phyloP scores from a whole-genome alignment of 2,888 invertebrate species.

The Stomorhina lunata region DNA sequence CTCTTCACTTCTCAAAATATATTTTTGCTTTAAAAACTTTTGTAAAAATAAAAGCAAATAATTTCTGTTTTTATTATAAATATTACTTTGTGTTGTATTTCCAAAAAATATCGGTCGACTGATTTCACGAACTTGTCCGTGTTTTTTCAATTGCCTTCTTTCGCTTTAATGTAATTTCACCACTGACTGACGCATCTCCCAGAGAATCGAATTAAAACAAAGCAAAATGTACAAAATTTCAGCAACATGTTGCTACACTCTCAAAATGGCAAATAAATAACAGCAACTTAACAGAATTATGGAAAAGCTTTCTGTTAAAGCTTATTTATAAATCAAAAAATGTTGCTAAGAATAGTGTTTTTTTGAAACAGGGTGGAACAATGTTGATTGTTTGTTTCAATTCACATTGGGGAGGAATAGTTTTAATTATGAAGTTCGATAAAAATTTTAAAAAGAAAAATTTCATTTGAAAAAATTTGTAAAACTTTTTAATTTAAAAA shows the following conservation, averaged over 20 bases:
- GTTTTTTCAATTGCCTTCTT: conserved; percentile 40
- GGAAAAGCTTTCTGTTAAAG: conserved; percentile 30
- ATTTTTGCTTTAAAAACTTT: background rate
- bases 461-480: too few species aligned
- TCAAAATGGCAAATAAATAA: too few species aligned
- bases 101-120: conserved; percentile 66
- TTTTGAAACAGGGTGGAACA: too few species aligned
- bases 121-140: conserved; percentile 52
- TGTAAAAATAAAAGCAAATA: background rate
- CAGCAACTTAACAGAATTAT: background rate
- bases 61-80: too few species aligned
- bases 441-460: too few species aligned
- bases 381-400: too few species aligned
- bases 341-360: too few species aligned
- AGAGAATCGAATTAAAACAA: conserved; percentile 12
- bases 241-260: background rate
- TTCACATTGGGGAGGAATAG: too few species aligned
- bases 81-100: conserved; percentile 59
- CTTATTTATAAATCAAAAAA: too few species aligned
- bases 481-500: too few species aligned
- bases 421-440: too few species aligned
- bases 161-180: conserved; percentile 31
- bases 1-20: too few species aligned
- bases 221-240: conserved; percentile 17
- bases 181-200: conserved; percentile 47